phyloP scores from a whole-genome alignment of 2,797 vertebrate genomes.

The Glyptemys insculpta region DNA sequence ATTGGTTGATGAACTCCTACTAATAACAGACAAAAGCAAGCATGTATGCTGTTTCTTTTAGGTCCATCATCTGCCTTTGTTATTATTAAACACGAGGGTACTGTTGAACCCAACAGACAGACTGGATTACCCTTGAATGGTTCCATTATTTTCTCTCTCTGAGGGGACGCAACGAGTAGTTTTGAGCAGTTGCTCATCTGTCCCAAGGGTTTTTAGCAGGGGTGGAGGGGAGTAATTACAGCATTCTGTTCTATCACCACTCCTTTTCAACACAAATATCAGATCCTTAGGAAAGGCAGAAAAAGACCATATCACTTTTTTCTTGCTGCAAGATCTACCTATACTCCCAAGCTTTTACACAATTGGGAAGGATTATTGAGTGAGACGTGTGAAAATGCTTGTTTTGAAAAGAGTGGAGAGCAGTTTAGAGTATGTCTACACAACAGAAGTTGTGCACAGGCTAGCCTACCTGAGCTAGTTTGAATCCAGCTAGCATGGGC shows the following conservation, averaged over 20 bases:
- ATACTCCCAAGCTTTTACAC: not conserved
- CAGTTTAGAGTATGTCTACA: not conserved
- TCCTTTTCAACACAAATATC: not conserved
- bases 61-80: not conserved
- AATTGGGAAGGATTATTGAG: not conserved
- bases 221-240: not conserved
- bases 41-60: not conserved
- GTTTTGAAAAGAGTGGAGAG: not conserved
- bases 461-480: not conserved
- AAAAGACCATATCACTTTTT: fast-evolving
- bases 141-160: not conserved
- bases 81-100: not conserved
- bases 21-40: not conserved
- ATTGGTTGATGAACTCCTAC: not conserved
- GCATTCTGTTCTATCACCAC: not conserved
- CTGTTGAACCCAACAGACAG: not conserved
- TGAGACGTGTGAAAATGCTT: fast-evolving
- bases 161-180: not conserved
- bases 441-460: not conserved
- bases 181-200: not conserved
- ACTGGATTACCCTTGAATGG: fast-evolving
- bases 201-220: not conserved
- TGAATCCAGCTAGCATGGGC: not conserved
- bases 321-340: not conserved
- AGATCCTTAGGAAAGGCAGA: not conserved